phyloP scores from a whole-genome alignment of 2,113 vertebrate species.

The Alligator mississippiensis region DNA sequence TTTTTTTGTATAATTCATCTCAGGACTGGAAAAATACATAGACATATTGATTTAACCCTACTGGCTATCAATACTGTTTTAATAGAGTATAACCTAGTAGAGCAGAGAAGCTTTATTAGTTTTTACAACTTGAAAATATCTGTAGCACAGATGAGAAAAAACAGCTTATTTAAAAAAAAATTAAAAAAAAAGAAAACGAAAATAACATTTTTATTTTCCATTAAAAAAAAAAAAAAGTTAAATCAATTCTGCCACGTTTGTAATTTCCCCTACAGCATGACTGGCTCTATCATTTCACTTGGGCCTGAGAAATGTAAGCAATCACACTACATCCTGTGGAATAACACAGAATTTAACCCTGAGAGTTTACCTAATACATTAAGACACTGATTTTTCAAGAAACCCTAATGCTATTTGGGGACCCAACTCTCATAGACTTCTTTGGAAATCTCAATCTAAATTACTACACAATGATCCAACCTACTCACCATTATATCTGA shows the following conservation, averaged over 20 bases:
- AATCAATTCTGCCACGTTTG: neutral
- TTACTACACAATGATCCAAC: neutral
- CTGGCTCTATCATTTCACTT: fast-evolving
- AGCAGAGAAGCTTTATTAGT: neutral
- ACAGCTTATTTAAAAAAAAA: neutral
- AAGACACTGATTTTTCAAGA: neutral
- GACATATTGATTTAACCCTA: neutral
- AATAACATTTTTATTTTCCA: neutral
- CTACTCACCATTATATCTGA: neutral
- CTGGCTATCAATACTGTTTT: constrained; percentile 1
- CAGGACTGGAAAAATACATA: neutral
- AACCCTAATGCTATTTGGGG: neutral
- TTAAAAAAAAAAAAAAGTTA: neutral
- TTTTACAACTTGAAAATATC: neutral
- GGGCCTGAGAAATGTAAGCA: neutral
- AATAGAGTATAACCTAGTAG: neutral
- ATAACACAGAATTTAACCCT: neutral
- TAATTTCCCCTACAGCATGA: neutral
- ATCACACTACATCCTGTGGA: neutral
- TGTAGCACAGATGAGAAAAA: neutral
- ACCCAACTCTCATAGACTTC: neutral
- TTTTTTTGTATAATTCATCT: fast-evolving
- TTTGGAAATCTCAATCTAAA: neutral
- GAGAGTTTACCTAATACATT: neutral
- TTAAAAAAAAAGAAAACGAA: neutral